Evolutionary conservation across 2,888 invertebrate species (phyloP), one percentile per base, ranked within the genome.

Genomic region (Pimpla rufipes): DNA sequence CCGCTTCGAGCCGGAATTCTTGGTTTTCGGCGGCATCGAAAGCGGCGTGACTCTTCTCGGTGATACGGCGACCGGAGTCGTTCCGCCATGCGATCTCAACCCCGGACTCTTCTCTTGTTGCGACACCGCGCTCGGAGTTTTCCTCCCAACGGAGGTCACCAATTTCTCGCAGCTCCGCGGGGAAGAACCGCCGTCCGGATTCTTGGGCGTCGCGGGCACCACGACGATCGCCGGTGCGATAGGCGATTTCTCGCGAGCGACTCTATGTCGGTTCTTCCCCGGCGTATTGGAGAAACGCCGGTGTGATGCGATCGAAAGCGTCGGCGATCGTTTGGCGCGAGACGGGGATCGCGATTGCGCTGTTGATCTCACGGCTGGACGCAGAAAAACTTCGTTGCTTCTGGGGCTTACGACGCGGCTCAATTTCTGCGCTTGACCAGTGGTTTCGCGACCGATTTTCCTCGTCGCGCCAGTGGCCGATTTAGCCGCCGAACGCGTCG

Each of bases 341-440:
- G 52, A 67, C 2, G 50, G 62, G 6, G 82, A 82, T 57, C 62
- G 62, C 45, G 70, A 47, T 6, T n/a, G 55, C 10, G 42, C 35
- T 10, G 37, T 6, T 7, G 76, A 45, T 59, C 18, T 66, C 7
- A 0, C 16, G 11, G 13, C 3, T n/a, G 62, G 3, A 62, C 62
- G 62, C 8, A 62, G 35, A 16, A 18, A 62, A 37, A 16, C 16
- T 0, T 0, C 18, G 10, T 16, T 18, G 7, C 16, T n/a, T 18
- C 16, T n/a, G 3, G 62, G 16, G 7, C 8, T 35, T 5, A 35
- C 35, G 2, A 29, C 35, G 4, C 29, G 8, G n/a, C n/a, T n/a
- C 8, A 3, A 29, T 59, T 35, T 59, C 35, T 16, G 4, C n/a
- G 2, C 35, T 13, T 35, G 16, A 3, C 0, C 16, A 4, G 2